These are phyloP conservation scores for Epinotia nisella DNA, from an alignment of 2,888 invertebrate species.

Conservation along the genomic window DNA sequence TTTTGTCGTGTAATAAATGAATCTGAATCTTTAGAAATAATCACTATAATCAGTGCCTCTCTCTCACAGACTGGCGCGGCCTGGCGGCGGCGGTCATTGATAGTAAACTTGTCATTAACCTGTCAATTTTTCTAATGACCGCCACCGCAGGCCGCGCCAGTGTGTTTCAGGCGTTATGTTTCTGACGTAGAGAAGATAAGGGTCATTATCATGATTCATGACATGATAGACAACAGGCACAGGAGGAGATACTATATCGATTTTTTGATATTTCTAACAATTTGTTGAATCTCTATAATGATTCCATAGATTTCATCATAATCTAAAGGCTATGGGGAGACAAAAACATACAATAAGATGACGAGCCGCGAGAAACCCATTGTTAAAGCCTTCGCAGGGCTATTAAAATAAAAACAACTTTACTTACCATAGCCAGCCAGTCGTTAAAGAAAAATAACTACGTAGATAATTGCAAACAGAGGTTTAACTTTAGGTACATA, in stretches of 20 bases:
- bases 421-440: constrained; percentile 17
- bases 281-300: background rate
- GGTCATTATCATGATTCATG: too few relatives aligned
- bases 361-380: constrained; percentile 31
- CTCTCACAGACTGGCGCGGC: too few relatives aligned
- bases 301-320: constrained; percentile 29
- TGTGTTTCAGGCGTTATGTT: background rate
- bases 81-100: too few relatives aligned
- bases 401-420: constrained; percentile 24
- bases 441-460: constrained; percentile 21
- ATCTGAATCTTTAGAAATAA: too few relatives aligned
- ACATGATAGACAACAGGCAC: background rate
- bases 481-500: background rate
- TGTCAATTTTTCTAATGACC: too few relatives aligned
- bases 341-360: constrained; percentile 26
- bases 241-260: too few relatives aligned
- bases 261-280: background rate
- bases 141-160: too few relatives aligned
- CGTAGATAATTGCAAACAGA: constrained; percentile 17
- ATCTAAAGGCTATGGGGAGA: background rate
- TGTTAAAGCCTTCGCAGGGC: constrained; percentile 23
- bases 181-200: background rate
- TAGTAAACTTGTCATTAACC: too few relatives aligned
- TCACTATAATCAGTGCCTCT: too few relatives aligned
- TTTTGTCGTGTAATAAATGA: too few relatives aligned